Percentiles rank a stretch among this genome's conserved stretches.
Evolutionary conservation across 1,140 invertebrate genomes (phyloP).

Genomic region (Leptinotarsa lineolata): DNA sequence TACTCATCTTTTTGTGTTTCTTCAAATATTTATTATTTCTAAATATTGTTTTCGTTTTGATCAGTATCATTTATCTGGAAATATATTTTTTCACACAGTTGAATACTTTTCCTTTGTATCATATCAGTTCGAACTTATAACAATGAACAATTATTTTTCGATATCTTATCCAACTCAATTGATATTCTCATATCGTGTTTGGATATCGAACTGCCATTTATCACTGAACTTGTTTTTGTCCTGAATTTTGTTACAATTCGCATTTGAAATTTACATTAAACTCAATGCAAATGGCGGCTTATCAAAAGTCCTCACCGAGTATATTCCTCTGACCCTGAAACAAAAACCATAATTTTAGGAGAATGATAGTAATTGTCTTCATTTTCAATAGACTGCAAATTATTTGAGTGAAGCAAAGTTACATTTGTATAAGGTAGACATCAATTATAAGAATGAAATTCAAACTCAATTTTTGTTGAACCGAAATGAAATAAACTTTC

Average conservation of each 20-base stretch:
- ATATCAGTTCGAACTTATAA: too few species aligned
- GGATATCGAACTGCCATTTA: background rate
- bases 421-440: too few species aligned
- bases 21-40: too few species aligned
- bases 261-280: constrained; percentile 12
- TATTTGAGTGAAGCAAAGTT: background rate
- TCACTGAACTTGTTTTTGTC: background rate
- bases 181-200: background rate
- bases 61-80: too few species aligned
- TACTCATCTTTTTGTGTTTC: too few species aligned
- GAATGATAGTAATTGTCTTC: background rate
- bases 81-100: too few species aligned
- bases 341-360: constrained; percentile 23
- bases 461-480: too few species aligned
- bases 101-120: too few species aligned
- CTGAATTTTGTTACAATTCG: background rate
- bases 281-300: constrained; percentile 41
- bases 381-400: background rate
- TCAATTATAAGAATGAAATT: too few species aligned
- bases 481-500: too few species aligned
- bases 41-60: too few species aligned
- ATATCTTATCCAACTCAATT: background rate
- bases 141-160: background rate
- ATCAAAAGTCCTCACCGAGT: constrained; percentile 43
- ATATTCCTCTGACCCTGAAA: constrained; percentile 47